phyloP scores from a whole-genome alignment of 2,797 vertebrate species.

The Tenualosa thibaudeaui region DNA sequence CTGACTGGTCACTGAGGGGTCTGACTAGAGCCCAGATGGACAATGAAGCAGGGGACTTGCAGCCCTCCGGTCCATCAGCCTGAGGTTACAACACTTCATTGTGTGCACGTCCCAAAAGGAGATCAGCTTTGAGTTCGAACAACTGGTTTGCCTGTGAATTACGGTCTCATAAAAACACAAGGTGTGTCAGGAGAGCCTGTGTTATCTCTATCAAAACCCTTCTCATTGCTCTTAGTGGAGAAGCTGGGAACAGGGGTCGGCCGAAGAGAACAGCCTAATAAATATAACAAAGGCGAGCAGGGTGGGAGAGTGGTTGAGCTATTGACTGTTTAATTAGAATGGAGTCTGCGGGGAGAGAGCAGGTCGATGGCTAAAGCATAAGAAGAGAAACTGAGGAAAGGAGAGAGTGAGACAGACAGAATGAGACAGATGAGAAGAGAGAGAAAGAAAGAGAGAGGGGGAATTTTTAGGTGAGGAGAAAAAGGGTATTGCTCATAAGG shows the following conservation, averaged over 20 bases:
- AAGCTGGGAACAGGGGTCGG: neutral
- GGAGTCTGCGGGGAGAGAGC: conserved; percentile 39
- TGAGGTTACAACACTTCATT: neutral
- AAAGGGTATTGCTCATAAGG: conserved; percentile 38
- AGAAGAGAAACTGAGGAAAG: neutral
- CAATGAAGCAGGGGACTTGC: neutral
- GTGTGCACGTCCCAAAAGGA: neutral
- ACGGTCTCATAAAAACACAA: neutral
- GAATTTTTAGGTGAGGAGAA: conserved; percentile 39
- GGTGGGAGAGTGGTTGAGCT: conserved; percentile 14
- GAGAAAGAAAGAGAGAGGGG: conserved; percentile 14
- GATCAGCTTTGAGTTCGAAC: neutral
- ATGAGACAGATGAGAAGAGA: neutral
- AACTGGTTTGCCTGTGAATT: neutral
- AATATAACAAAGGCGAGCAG: conserved; percentile 40
- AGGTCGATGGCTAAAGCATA: conserved; percentile 36
- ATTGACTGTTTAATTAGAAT: conserved; percentile 54
- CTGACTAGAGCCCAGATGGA: neutral
- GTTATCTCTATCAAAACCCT: neutral
- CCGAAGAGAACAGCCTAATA: conserved; percentile 21
- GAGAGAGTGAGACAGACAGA: neutral
- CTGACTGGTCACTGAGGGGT: neutral
- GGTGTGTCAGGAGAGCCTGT: neutral
- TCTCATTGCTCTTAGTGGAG: neutral
- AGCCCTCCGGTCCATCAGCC: neutral